phyloP scores from a whole-genome alignment of 1,140 invertebrate species.

The Anastrepha ludens region DNA sequence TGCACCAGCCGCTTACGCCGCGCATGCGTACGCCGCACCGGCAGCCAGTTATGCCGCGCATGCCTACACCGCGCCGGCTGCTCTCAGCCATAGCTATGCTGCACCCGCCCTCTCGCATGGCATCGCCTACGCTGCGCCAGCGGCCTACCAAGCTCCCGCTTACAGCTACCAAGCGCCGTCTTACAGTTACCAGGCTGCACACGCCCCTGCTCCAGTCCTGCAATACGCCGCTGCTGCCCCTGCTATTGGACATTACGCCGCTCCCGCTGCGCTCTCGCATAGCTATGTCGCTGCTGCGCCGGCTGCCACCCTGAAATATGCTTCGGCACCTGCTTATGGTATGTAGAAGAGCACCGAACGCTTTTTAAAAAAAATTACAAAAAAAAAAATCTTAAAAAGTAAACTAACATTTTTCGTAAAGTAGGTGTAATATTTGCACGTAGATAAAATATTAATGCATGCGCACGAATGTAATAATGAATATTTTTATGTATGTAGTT shows the following conservation, averaged over 20 bases:
- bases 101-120: slow-evolving; percentile 49
- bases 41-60: slow-evolving; percentile 57
- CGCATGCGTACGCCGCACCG: slow-evolving; percentile 54
- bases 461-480: no score
- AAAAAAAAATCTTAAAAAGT: not conserved
- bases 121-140: slow-evolving; percentile 53
- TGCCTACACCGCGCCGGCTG: slow-evolving; percentile 56
- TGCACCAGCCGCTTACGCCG: slow-evolving; percentile 50
- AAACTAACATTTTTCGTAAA: no score
- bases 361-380: not conserved
- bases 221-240: slow-evolving; percentile 59
- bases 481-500: no score
- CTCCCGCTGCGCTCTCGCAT: slow-evolving; percentile 64
- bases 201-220: slow-evolving; percentile 49
- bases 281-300: slow-evolving; percentile 66
- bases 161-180: slow-evolving; percentile 5
- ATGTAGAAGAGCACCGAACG: slow-evolving; percentile 58
- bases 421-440: no score
- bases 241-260: slow-evolving; percentile 56
- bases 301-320: slow-evolving; percentile 64
- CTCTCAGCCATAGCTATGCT: slow-evolving; percentile 51
- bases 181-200: slow-evolving; percentile 25
- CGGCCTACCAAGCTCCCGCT: slow-evolving; percentile 1
- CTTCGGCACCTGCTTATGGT: slow-evolving; percentile 70
- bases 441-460: no score